Evolutionary conservation across 2,797 vertebrate species (phyloP).

Genomic region (Acomys russatus): DNA sequence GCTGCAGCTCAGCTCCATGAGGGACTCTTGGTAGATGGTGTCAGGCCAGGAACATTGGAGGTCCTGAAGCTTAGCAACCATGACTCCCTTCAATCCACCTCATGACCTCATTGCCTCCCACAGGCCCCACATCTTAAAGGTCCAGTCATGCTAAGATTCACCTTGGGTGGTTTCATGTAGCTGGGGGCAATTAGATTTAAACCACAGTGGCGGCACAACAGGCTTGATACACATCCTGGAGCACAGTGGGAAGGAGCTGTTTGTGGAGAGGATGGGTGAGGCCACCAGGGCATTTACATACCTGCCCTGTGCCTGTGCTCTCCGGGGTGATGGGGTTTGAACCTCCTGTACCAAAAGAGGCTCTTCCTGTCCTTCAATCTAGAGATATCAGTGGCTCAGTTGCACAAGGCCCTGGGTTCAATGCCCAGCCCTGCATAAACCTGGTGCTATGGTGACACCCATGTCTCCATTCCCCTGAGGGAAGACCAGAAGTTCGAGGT

Average conservation of each 20-base stretch:
- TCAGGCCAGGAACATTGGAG: background rate
- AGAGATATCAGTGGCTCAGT: background rate
- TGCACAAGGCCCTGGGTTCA: background rate
- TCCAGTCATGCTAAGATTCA: background rate
- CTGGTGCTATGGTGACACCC: too few species aligned
- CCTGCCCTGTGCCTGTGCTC: background rate
- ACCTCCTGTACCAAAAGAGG: background rate
- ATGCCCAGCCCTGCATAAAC: background rate
- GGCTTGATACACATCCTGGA: background rate
- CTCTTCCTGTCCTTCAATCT: background rate
- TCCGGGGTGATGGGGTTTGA: background rate
- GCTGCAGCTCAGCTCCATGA: background rate
- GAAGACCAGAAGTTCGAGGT: background rate
- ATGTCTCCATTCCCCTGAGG: background rate
- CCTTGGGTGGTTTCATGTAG: background rate
- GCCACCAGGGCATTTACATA: background rate
- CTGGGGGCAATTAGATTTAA: background rate
- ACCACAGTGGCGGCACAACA: too few species aligned
- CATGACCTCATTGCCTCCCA: background rate
- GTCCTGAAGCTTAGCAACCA: background rate
- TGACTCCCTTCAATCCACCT: background rate
- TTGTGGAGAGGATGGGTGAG: too few species aligned
- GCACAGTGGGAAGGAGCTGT: too few species aligned
- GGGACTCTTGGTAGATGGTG: background rate
- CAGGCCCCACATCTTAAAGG: background rate